Evolutionary conservation across 2,797 vertebrate genomes (phyloP), one percentile per base, ranked within the genome.

Genomic region (Echiichthys vipera): DNA sequence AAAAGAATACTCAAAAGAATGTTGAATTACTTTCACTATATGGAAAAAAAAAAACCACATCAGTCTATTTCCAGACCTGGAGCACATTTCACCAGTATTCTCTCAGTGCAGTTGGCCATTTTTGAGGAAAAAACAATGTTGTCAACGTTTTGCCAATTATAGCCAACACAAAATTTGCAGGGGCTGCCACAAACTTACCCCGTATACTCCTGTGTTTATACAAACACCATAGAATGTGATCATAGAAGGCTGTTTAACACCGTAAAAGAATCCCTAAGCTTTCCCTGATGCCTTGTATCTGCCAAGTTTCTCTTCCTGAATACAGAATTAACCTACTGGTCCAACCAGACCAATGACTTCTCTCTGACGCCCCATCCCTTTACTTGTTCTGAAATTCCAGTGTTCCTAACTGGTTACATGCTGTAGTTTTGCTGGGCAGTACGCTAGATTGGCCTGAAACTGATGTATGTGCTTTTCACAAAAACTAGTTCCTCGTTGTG

Each of bases 391-490:
- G 78, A 87, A 88, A 56, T 77, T 88, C 82, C 86, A 75, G 34
- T 14, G 13, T 83, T 87, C 71, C 58, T 61, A 4, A 49, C 3
- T 34, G 27, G 70, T 34, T 53, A 2, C 13, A 14, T 36, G 18
- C 10, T 68, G 87, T 84, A 1, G 55, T 85, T 92, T 88, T 90
- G 64, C 68, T 49, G 81, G 89, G 57, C 59, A 82, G 51, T 77
- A 84, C 84, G 53, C 20, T 55, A 80, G 80, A 83, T n/a, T 73
- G 47, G 70, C 83, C 83, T 75, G 46, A 88, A 59, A 78, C 66
- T 53, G 51, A 47, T 57, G 24, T 30, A 30, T 11, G 78, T 81
- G 65, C 72, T 90, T 86, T 80, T 69, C 64, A 58, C n/a, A 71
- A 43, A 51, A 18, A 27, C 32, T 40, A 27, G 32, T 84, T 87